phyloP scores from a whole-genome alignment of 2,888 invertebrate genomes.

The Furcula furcula region DNA sequence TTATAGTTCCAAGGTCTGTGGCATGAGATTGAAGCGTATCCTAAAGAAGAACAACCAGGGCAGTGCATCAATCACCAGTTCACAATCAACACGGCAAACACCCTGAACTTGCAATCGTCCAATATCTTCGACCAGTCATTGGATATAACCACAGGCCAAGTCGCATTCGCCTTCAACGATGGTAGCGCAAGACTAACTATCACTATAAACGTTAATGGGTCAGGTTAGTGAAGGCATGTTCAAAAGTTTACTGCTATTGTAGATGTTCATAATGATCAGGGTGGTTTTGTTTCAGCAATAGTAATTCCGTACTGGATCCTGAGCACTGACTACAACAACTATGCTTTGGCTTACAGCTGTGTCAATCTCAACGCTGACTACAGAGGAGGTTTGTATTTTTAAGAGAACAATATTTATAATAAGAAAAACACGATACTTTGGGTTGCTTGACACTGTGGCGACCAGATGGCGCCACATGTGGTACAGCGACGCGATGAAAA shows the following conservation, averaged over 20 bases:
- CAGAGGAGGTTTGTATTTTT: conserved; percentile 15
- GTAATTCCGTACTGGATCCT: conserved; percentile 76
- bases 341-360: conserved; percentile 83
- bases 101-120: conserved; percentile 26
- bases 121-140: conserved; percentile 30
- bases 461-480: too few species aligned
- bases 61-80: conserved; percentile 35
- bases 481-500: too few species aligned
- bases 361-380: conserved; percentile 41
- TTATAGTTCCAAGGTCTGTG: conserved; percentile 31
- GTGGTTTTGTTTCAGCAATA: conserved; percentile 32
- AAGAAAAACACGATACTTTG: too few species aligned
- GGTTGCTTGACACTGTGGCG: too few species aligned
- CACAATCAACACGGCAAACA: conserved; percentile 6
- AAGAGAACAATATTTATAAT: too few species aligned
- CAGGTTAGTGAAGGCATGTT: conserved; percentile 6
- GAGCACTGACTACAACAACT: conserved; percentile 81
- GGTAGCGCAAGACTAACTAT: conserved; percentile 18
- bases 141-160: conserved; percentile 20
- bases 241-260: too few species aligned
- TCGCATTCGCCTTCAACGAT: conserved; percentile 17
- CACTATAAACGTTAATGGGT: conserved; percentile 7
- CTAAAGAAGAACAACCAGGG: conserved; percentile 31
- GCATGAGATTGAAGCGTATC: conserved; percentile 36
- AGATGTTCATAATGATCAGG: too few species aligned